Evolutionary conservation across 2,888 invertebrate species (phyloP), one percentile per base, ranked within the genome.

Genomic region (Agriotes lineatus): DNA sequence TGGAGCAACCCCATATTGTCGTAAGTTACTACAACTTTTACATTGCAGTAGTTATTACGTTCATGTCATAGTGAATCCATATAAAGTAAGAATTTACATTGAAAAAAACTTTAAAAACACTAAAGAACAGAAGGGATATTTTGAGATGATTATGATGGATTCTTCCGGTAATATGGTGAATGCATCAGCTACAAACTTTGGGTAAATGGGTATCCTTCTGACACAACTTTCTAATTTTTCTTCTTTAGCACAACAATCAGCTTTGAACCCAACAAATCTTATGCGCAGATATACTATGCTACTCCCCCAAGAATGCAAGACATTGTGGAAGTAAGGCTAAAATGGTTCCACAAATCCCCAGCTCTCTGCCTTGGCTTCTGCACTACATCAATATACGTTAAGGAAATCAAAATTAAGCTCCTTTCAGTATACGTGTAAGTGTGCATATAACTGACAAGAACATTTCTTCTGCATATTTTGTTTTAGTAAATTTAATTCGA

Each of bases 121-220:
- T 33, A 71, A 65, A 22, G 20, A 60, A 2, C 67, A 56, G 42
- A 70, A 71, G 19, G 83, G 83, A 9, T 78, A 74, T 58, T 82
- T 83, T 65, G 80, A 82, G 42, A 77, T 82, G 69, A 78, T 82
- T 37, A 71, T 83, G 30, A 73, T 81, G 0, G 82, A 81, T 60
- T 74, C 77, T 3, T 74, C 77, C 22, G 76, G 80, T 19, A 72
- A 76, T 61, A 73, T 79, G 4, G 74, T 79, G 2, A 79, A 77
- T 57, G 79, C 80, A 0, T 72, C 77, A 1, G 69, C 76, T 48
- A 72, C 74, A 30, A 74, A 75, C 44, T 56, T 70, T 42, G 72
- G 76, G 81, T 81, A 77, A 57, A 60, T 69, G 4, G 18, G 1
- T 48, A 20, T 12, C 14, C 2, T n/a, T 37, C 14, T 12, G n/a